Percentiles rank a stretch among this genome's conserved stretches.
Evolutionary conservation across 2,888 invertebrate species (phyloP).

Genomic region (Nasonia oneida): DNA sequence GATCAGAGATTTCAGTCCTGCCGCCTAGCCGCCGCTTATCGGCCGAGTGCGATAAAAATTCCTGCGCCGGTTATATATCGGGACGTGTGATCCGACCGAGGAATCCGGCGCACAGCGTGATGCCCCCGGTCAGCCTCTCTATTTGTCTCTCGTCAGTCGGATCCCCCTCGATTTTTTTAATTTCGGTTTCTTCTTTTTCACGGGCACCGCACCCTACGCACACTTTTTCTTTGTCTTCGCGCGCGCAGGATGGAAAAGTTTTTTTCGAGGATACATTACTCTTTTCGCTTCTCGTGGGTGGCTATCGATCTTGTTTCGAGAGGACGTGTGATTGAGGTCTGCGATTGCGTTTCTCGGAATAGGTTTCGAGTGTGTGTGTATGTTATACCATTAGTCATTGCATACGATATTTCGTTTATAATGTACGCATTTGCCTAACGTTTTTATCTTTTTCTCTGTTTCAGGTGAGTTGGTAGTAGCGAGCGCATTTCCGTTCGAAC

Average conservation of each 20-base stretch:
- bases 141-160: conserved; percentile 16
- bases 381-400: background rate
- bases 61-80: conserved; percentile 9
- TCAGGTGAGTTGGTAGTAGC: conserved; percentile 26
- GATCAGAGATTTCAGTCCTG: conserved; percentile 23
- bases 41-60: conserved; percentile 43
- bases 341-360: conserved; percentile 9
- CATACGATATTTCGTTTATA: background rate
- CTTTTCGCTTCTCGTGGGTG: background rate
- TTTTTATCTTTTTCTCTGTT: conserved; percentile 30
- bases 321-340: background rate
- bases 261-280: background rate
- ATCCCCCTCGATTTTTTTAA: conserved; percentile 8
- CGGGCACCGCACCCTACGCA: background rate
- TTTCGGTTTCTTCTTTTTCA: conserved; percentile 14
- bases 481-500: background rate
- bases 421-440: conserved; percentile 24
- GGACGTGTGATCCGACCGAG: conserved; percentile 25
- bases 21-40: background rate
- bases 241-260: background rate
- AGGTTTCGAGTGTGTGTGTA: background rate
- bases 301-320: conserved; percentile 18
- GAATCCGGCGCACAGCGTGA: conserved; percentile 7
- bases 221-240: conserved; percentile 26
- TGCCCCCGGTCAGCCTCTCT: conserved; percentile 12